Conservation (phyloP, 2,888 invertebrate genomes). For the Andrena chrysosceles region DNA sequence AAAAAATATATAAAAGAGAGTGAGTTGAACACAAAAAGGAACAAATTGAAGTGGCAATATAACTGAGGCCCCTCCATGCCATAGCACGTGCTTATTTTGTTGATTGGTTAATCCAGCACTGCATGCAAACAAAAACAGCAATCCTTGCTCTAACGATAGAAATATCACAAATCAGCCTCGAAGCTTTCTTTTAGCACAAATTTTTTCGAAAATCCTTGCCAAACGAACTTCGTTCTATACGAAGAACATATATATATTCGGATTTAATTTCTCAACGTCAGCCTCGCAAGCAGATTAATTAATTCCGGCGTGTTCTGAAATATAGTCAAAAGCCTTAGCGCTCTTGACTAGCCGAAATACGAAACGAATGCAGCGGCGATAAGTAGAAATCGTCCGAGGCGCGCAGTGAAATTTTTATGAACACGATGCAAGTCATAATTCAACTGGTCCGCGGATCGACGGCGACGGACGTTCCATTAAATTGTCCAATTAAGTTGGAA, state of each 20-base stretch:
- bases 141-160: neutral
- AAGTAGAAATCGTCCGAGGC: neutral
- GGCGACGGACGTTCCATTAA: constrained; percentile 48
- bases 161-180: neutral
- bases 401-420: constrained; percentile 38
- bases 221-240: neutral
- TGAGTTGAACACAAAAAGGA: too few species aligned
- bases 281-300: neutral
- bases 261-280: neutral
- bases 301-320: neutral
- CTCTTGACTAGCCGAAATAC: neutral
- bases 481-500: constrained; percentile 58
- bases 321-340: neutral
- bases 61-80: too few species aligned
- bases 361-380: neutral
- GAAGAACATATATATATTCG: neutral
- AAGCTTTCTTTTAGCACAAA: neutral
- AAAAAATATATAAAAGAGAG: too few species aligned
- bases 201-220: too few species aligned
- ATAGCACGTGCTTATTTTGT: too few species aligned
- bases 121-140: too few species aligned
- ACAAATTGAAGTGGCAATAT: too few species aligned
- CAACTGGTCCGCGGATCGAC: constrained; percentile 27
- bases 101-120: too few species aligned
- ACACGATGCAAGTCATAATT: constrained; percentile 32